These are phyloP conservation scores for Villa cingulata DNA, from an alignment of 2,888 invertebrate species.

Conservation along the genomic window DNA sequence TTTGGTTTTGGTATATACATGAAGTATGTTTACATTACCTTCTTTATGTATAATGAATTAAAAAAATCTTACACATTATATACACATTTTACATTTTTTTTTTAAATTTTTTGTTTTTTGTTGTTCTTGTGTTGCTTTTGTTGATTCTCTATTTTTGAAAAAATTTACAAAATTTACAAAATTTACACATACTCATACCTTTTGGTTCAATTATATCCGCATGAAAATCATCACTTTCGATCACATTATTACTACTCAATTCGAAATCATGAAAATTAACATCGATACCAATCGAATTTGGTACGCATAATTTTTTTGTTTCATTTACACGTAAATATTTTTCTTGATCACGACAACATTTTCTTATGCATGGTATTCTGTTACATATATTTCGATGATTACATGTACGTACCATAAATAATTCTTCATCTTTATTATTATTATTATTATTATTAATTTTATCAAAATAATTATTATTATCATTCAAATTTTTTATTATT, in stretches of 20 bases:
- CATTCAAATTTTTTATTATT: too few relatives aligned
- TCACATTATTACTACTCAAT: slow-evolving; percentile 10
- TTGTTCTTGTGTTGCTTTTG: too few relatives aligned
- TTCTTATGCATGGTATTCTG: slow-evolving; percentile 27
- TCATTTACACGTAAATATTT: slow-evolving; percentile 23
- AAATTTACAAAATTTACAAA: too few relatives aligned
- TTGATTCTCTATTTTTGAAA: too few relatives aligned
- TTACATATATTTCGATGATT: slow-evolving; percentile 17
- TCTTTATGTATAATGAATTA: too few relatives aligned
- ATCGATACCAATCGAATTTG: slow-evolving; percentile 18
- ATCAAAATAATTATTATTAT: slow-evolving; percentile 7
- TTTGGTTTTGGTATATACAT: too few relatives aligned
- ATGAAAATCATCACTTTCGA: slow-evolving; percentile 17
- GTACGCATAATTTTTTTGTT: slow-evolving; percentile 21
- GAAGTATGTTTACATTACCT: too few relatives aligned
- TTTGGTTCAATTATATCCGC: slow-evolving; percentile 25
- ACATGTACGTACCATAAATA: slow-evolving; percentile 13
- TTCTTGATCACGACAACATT: slow-evolving; percentile 29
- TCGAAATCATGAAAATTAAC: slow-evolving; percentile 24
- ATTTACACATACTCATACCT: slow-evolving; percentile 18
- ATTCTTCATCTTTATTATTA: not conserved
- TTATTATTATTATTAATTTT: not conserved
- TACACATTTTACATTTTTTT: too few relatives aligned
- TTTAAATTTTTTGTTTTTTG: too few relatives aligned
- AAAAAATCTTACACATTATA: too few relatives aligned